Evolutionary conservation across 1,140 invertebrate species (phyloP).

Genomic region (Heliothis subflexa): DNA sequence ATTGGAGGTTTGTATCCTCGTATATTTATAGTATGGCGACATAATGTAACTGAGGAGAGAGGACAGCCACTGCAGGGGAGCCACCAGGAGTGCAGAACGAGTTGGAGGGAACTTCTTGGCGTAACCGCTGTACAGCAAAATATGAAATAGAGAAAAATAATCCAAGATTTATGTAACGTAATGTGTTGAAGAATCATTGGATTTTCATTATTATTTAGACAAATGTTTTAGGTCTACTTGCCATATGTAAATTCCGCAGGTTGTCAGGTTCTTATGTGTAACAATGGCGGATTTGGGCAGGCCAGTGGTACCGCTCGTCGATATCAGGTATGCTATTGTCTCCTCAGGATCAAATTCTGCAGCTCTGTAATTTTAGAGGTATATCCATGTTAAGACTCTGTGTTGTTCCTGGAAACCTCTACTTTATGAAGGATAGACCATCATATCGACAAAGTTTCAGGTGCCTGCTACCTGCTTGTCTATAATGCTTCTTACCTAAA

Average conservation of each 20-base stretch:
- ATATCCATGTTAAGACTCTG: background rate
- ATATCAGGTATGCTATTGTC: constrained; percentile 42
- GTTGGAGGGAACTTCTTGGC: constrained; percentile 36
- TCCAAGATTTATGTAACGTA: no score
- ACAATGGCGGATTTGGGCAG: constrained; percentile 48
- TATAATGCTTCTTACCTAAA: constrained; percentile 49
- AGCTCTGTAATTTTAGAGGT: constrained; percentile 48
- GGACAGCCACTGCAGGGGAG: constrained; percentile 51
- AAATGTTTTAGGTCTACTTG: background rate
- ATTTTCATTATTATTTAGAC: no score
- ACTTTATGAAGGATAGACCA: no score
- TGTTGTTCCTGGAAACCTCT: no score
- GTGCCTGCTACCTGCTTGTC: no score
- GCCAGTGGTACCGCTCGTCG: constrained; percentile 57
- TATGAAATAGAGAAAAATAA: background rate
- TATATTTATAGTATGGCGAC: constrained; percentile 42
- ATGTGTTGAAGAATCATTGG: no score
- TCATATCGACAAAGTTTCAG: no score
- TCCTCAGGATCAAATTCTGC: constrained; percentile 49
- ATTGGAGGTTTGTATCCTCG: constrained; percentile 46
- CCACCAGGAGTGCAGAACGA: constrained; percentile 20
- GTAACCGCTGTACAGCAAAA: background rate
- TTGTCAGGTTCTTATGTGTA: constrained; percentile 47
- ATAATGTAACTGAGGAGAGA: constrained; percentile 31
- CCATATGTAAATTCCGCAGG: constrained; percentile 11